Base-by-base conservation (phyloP, 2,113 vertebrate genomes). In the Odontophorus gujanensis region DNA sequence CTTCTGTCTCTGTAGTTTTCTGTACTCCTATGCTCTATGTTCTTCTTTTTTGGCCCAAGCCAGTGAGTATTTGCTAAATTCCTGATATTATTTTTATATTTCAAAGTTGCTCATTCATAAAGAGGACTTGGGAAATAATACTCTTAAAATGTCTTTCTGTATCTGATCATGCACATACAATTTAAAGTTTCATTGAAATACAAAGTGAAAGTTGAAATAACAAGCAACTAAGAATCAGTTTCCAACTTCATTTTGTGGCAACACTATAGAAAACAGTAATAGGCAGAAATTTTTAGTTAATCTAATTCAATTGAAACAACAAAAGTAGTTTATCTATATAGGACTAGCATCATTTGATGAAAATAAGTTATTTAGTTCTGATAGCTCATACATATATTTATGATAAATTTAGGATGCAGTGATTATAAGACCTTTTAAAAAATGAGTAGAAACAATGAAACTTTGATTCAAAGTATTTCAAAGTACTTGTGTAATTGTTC, bases 401-500 rank as follows among this genome's bases (percentile, higher is more conserved):
- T 69, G 36, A 2, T 87, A 85, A 79, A 76, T 85, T 94, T 89
- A 73, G 81, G 51, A 79, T 85, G 58, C 76, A 16, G 18, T 91
- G 69, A 79, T 72, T 81, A 22, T 75, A n/a, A 79, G 72, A 91
- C 53, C 14, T 85, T 36, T 81, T 91, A 73, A 65, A 53, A 91
- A 82, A 24, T 75, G 66, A 92, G 87, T 43, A 73, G 50, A 85
- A 73, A 50, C 45, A 76, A 69, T 81, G 58, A 69, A 92, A 58
- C 53, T n/a, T 40, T 40, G 40, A 40, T 40, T 40, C 0, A 79
- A 67, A 94, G 87, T 85, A 88, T 88, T 87, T 40, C 21, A 34
- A 85, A 94, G 69, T 10, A 25, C 28, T 69, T 81, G 43, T 53
- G 38, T 79, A 95, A 94, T 47, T 92, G n/a, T 79, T 87, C 58